A percentile compares a stretch with the other conserved stretches of the same genome.
phyloP scores from a whole-genome alignment of 2,113 vertebrate genomes.

The Muntiacus reevesi region DNA sequence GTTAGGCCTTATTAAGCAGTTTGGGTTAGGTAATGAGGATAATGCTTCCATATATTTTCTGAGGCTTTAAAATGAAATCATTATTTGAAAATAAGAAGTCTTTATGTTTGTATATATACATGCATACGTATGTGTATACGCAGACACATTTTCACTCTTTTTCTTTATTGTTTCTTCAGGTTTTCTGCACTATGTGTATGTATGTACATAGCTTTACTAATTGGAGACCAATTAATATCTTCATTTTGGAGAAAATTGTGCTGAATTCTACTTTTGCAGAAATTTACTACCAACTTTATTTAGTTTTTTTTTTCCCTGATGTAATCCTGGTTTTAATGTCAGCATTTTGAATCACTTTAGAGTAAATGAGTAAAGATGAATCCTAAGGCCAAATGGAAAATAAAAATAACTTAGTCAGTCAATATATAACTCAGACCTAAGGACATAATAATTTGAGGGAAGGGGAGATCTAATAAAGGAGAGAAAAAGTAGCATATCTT shows the following conservation, averaged over 20 bases:
- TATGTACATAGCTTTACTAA: not conserved
- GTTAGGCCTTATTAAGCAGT: not conserved
- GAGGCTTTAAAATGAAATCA: constrained; percentile 29
- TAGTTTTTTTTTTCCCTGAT: not conserved
- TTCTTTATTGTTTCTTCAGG: not conserved
- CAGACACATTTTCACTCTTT: not conserved
- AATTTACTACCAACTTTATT: not conserved
- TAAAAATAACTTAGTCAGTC: not conserved
- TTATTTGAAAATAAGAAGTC: not conserved
- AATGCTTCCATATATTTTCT: not conserved
- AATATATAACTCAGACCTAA: not conserved
- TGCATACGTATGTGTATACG: not conserved
- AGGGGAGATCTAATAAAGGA: not conserved
- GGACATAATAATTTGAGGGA: not conserved
- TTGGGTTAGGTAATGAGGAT: not conserved
- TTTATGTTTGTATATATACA: not conserved
- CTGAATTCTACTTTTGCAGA: constrained; percentile 18
- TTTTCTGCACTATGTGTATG: not conserved
- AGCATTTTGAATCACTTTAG: constrained; percentile 26
- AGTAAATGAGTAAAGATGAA: not conserved
- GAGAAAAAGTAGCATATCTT: not conserved
- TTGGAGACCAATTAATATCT: not conserved
- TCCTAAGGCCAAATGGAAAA: constrained; percentile 13
- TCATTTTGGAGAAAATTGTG: constrained; percentile 18
- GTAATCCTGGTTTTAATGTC: constrained; percentile 9